A percentile compares a stretch with the other conserved stretches of the same genome.
These are phyloP conservation scores for Cacoxenus indagator DNA, from an alignment of 2,888 invertebrate genomes.

Conservation along the genomic window DNA sequence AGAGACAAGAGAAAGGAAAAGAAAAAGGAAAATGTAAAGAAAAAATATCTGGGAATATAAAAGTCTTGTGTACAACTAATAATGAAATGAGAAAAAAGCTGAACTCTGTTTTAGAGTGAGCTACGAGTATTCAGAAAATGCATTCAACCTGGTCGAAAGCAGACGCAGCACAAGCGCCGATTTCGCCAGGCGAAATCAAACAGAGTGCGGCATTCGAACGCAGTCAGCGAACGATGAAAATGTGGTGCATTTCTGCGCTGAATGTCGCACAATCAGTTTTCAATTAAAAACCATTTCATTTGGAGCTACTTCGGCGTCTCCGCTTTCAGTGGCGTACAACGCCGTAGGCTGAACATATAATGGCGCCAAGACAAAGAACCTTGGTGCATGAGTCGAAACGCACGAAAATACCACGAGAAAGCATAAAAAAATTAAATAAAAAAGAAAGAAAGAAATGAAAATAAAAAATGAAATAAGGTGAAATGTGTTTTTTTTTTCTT, in stretches of 20 bases:
- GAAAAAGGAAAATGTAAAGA: not conserved
- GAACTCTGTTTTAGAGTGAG: conserved; percentile 14
- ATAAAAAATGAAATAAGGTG: not conserved
- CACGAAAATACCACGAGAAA: not conserved
- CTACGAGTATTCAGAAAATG: conserved; percentile 27
- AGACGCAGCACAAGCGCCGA: not conserved
- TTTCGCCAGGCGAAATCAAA: too few relatives aligned
- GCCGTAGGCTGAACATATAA: conserved; percentile 11
- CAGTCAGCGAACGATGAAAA: not conserved
- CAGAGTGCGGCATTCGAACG: conserved; percentile 3
- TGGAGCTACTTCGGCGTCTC: not conserved
- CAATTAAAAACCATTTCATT: conserved; percentile 56
- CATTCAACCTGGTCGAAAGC: conserved; percentile 11
- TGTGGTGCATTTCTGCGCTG: not conserved
- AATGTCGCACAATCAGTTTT: conserved; percentile 45
- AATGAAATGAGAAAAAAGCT: conserved; percentile 2
- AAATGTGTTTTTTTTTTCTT: too few relatives aligned
- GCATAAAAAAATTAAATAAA: not conserved
- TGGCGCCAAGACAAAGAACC: conserved; percentile 6
- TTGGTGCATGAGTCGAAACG: not conserved
- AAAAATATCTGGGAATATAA: not conserved
- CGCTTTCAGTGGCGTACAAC: too few relatives aligned
- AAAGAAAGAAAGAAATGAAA: not conserved
- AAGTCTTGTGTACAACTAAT: not conserved
- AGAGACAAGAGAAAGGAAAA: not conserved